Evolutionary conservation across 2,888 invertebrate species (phyloP).

Genomic region (Yponomeuta evonymella): DNA sequence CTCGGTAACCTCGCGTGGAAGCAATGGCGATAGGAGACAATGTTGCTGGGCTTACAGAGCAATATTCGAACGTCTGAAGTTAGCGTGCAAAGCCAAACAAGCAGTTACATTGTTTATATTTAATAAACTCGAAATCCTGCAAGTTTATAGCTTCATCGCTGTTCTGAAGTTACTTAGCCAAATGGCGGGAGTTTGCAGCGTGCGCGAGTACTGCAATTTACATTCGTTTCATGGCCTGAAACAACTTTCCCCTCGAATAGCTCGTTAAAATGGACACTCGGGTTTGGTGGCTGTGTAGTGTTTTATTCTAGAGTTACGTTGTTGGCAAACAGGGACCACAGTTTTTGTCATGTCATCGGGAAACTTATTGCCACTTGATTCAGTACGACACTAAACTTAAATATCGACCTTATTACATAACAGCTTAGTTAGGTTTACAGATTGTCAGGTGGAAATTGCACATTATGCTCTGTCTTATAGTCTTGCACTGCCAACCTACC

Average conservation of each 20-base stretch:
- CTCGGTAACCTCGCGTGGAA: not conserved
- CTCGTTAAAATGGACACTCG: constrained; percentile 24
- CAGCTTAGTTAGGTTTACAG: too few species aligned
- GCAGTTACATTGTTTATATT: constrained; percentile 40
- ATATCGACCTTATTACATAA: too few species aligned
- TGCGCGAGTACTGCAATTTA: constrained; percentile 25
- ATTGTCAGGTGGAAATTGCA: too few species aligned
- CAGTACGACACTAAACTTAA: not conserved
- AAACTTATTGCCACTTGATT: not conserved
- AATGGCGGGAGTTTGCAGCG: constrained; percentile 37
- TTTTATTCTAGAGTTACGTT: constrained; percentile 2
- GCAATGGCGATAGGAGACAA: not conserved
- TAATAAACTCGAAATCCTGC: constrained; percentile 44
- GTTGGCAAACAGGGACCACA: not conserved
- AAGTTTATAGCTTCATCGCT: constrained; percentile 41
- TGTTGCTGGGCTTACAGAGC: not conserved
- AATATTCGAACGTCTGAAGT: constrained; percentile 5
- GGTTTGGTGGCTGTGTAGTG: constrained; percentile 12
- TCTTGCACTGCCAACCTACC: too few species aligned
- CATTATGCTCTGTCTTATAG: too few species aligned
- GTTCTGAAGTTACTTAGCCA: constrained; percentile 41
- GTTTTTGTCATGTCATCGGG: not conserved
- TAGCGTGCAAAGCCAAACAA: constrained; percentile 18
- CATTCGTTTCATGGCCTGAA: constrained; percentile 25
- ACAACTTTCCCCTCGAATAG: constrained; percentile 22